Conservation (phyloP, 2,888 invertebrate species). For the Epinotia ramella region DNA sequence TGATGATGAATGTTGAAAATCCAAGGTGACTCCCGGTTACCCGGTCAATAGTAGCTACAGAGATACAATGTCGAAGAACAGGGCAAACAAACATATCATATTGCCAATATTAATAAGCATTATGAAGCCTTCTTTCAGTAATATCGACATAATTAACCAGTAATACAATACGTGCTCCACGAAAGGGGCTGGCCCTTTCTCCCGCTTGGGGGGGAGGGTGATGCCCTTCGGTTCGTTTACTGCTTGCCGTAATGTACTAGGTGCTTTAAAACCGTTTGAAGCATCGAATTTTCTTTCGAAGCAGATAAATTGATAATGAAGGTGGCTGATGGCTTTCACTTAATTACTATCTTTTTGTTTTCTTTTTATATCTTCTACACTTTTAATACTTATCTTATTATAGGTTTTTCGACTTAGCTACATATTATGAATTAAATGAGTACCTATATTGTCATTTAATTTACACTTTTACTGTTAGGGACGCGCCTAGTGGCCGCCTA, state of each 20-base stretch:
- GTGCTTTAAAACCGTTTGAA: slow-evolving; percentile 29
- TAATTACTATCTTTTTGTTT: neutral
- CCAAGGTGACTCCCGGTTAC: neutral
- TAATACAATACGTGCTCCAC: slow-evolving; percentile 38
- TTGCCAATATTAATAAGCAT: slow-evolving; percentile 18
- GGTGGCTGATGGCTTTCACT: slow-evolving; percentile 7
- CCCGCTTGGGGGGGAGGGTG: slow-evolving; percentile 12
- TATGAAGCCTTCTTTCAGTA: slow-evolving; percentile 31
- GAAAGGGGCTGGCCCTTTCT: slow-evolving; percentile 14
- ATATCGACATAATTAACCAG: slow-evolving; percentile 39
- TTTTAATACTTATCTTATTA: neutral
- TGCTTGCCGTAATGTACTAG: slow-evolving; percentile 24
- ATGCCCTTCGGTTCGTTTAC: slow-evolving; percentile 32
- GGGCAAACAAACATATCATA: slow-evolving; percentile 14
- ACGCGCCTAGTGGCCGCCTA: too few relatives aligned
- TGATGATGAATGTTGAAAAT: neutral
- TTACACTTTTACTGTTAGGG: too few relatives aligned
- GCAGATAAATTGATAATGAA: slow-evolving; percentile 13
- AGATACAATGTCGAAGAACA: neutral
- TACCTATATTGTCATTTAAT: too few relatives aligned
- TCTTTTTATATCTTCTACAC: neutral
- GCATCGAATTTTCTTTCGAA: slow-evolving; percentile 26
- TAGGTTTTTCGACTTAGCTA: neutral
- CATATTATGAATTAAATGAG: too few relatives aligned
- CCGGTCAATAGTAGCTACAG: neutral